Evolutionary conservation across 1,140 invertebrate species (phyloP).

Genomic region (Heliconius eleuchia): DNA sequence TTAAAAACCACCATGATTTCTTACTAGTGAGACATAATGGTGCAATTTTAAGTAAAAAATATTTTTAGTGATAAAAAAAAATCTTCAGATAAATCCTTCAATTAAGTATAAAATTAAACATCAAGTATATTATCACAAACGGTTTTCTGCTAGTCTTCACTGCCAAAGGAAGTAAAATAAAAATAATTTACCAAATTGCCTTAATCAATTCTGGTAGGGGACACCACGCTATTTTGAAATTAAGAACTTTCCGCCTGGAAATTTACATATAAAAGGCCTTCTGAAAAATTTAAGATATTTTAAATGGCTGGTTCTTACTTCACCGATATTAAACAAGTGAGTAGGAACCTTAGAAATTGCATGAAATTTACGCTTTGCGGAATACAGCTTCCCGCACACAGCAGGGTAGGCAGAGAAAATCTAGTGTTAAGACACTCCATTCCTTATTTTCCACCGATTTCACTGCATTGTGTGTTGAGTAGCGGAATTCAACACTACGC

Average conservation of each 20-base stretch:
- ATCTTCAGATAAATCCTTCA: no score
- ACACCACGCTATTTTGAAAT: conserved; percentile 65
- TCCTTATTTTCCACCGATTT: no score
- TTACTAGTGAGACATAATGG: no score
- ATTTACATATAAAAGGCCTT: conserved; percentile 4
- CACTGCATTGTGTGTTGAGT: no score
- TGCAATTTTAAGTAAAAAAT: no score
- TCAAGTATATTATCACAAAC: conserved; percentile 30
- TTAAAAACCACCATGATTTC: no score
- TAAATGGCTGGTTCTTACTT: neutral
- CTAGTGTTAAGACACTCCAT: no score
- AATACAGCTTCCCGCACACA: no score
- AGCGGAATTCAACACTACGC: no score
- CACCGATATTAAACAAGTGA: neutral
- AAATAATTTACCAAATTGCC: conserved; percentile 61
- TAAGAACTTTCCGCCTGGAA: conserved; percentile 45
- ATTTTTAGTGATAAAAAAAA: no score
- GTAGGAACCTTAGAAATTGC: no score
- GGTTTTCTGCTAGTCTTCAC: conserved; percentile 38
- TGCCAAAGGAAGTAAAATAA: conserved; percentile 46
- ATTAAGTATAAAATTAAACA: neutral
- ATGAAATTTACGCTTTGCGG: neutral
- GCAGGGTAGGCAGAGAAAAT: no score
- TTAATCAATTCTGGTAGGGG: conserved; percentile 55
- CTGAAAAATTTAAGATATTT: conserved; percentile 9